phyloP scores from a whole-genome alignment of 2,888 invertebrate species.

The Oscheius sp. region DNA sequence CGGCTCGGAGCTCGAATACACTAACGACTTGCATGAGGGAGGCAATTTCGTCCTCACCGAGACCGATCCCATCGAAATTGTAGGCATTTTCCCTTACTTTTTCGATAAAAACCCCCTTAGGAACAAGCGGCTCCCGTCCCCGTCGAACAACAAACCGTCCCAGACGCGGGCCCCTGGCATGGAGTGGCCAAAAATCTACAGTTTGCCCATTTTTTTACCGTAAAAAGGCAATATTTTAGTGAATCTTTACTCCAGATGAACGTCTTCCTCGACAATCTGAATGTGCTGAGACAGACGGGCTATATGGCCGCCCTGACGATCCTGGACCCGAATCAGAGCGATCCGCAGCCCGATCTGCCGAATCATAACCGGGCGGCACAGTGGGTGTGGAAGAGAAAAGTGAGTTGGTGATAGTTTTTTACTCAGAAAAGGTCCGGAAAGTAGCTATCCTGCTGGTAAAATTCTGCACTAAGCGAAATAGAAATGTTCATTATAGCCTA shows the following conservation, averaged over 20 bases:
- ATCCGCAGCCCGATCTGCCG: constrained; percentile 33
- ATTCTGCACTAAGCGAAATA: too few relatives aligned
- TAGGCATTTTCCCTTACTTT: neutral
- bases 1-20: constrained; percentile 9
- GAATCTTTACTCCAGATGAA: constrained; percentile 67
- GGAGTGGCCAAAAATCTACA: constrained; percentile 68
- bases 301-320: constrained; percentile 57
- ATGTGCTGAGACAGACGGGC: constrained; percentile 56
- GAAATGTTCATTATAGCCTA: too few relatives aligned
- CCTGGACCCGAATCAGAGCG: constrained; percentile 46
- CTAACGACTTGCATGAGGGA: neutral
- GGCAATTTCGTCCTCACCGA: constrained; percentile 5
- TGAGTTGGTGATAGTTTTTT: constrained; percentile 14
- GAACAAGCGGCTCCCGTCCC: neutral
- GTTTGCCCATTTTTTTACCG: constrained; percentile 45
- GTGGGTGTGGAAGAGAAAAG: constrained; percentile 62
- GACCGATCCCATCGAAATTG: neutral
- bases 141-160: constrained; percentile 50
- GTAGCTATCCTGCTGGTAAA: too few relatives aligned
- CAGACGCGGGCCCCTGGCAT: constrained; percentile 72
- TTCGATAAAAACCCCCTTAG: neutral
- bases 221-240: constrained; percentile 47
- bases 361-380: constrained; percentile 56
- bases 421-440: too few relatives aligned
- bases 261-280: constrained; percentile 64